These are phyloP conservation scores for Spisula subtruncata DNA, from an alignment of 2,888 invertebrate genomes.

Conservation along the genomic window DNA sequence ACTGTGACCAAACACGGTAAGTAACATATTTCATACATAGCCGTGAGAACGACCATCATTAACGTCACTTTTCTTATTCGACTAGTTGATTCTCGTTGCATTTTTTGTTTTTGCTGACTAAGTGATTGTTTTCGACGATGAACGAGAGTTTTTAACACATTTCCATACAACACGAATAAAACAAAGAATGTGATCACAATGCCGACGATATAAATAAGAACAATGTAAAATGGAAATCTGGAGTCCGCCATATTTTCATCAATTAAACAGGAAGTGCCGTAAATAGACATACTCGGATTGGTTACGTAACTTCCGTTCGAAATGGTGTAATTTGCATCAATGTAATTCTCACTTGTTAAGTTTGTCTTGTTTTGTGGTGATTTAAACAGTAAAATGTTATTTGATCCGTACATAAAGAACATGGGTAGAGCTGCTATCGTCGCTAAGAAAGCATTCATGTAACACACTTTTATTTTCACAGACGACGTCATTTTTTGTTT, in stretches of 20 bases:
- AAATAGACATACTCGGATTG: not conserved
- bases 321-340: not conserved
- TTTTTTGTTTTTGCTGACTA: slow-evolving; percentile 34
- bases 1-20: slow-evolving; percentile 47
- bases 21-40: slow-evolving; percentile 43
- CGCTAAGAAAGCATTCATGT: slow-evolving; percentile 10
- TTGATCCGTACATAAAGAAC: slow-evolving; percentile 44
- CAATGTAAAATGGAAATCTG: slow-evolving; percentile 34
- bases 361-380: not conserved
- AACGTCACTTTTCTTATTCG: slow-evolving; percentile 49
- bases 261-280: slow-evolving; percentile 50
- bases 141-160: slow-evolving; percentile 26
- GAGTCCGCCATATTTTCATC: slow-evolving; percentile 34
- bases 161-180: slow-evolving; percentile 41
- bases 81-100: slow-evolving; percentile 16
- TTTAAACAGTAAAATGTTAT: slow-evolving; percentile 41
- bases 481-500: slow-evolving; percentile 32
- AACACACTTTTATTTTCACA: slow-evolving; percentile 25
- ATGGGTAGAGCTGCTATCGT: slow-evolving; percentile 29
- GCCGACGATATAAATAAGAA: slow-evolving; percentile 28
- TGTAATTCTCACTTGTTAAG: not conserved
- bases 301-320: not conserved
- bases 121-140: slow-evolving; percentile 42
- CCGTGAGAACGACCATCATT: slow-evolving; percentile 43
- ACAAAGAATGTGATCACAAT: slow-evolving; percentile 33